These are phyloP conservation scores for Rattus rattus DNA, from an alignment of 2,113 vertebrate genomes.

Conservation along the genomic window DNA sequence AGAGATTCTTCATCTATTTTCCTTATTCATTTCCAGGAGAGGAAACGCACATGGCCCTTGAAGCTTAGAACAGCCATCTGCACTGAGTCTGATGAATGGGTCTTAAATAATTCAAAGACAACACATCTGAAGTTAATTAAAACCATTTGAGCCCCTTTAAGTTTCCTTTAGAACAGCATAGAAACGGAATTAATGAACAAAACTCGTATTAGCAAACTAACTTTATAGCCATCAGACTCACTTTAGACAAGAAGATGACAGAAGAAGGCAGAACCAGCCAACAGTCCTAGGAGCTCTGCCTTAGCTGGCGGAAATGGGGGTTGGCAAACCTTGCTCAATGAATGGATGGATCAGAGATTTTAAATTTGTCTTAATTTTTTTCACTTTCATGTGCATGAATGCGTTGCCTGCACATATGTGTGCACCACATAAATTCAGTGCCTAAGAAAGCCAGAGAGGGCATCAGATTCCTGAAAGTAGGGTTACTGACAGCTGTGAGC, in stretches of 20 bases:
- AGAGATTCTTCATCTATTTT: slow-evolving; percentile 44
- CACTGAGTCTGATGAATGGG: not conserved
- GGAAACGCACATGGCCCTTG: not conserved
- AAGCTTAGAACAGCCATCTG: not conserved
- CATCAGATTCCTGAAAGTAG: not conserved
- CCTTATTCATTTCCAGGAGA: slow-evolving; percentile 12
- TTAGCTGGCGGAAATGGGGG: not conserved
- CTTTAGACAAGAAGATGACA: slow-evolving; percentile 28
- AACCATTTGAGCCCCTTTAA: not conserved
- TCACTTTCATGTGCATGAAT: not conserved
- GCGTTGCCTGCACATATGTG: no score
- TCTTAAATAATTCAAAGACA: slow-evolving; percentile 62
- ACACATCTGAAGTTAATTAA: slow-evolving; percentile 50
- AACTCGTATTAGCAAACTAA: slow-evolving; percentile 39
- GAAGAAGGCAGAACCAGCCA: not conserved
- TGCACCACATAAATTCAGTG: not conserved
- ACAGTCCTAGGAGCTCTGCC: not conserved
- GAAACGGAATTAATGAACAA: slow-evolving; percentile 44
- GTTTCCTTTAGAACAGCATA: not conserved
- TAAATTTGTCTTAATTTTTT: not conserved
- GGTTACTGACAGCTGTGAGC: not conserved
- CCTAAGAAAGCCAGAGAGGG: not conserved
- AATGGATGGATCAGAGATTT: not conserved
- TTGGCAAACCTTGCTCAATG: slow-evolving; percentile 37
- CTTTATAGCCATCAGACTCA: slow-evolving; percentile 27